Evolutionary conservation across 2,888 invertebrate species (phyloP).

Genomic region (Xanthostigma xanthostigma): DNA sequence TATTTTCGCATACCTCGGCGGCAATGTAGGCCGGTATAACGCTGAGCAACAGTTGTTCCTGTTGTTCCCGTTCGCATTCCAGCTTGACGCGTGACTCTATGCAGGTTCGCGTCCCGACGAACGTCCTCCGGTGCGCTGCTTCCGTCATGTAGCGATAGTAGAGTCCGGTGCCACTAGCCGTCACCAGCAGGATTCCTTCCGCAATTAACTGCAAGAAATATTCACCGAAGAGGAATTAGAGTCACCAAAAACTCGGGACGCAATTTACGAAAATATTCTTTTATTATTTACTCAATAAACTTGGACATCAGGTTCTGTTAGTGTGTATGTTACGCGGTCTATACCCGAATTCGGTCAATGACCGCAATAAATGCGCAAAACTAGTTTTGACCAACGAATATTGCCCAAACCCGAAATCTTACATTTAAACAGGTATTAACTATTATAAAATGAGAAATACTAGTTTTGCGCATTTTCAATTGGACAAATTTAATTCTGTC

Average conservation of each 20-base stretch:
- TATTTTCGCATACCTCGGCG: constrained; percentile 57
- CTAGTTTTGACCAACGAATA: no score
- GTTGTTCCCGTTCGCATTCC: constrained; percentile 86
- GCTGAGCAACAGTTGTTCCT: constrained; percentile 79
- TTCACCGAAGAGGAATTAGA: neutral
- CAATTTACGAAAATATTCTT: no score
- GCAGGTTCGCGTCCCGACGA: constrained; percentile 77
- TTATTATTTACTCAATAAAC: no score
- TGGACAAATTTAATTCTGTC: no score
- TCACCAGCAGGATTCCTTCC: constrained; percentile 59
- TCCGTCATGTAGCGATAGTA: constrained; percentile 84
- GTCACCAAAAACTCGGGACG: constrained; percentile 5
- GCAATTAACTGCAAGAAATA: constrained; percentile 48
- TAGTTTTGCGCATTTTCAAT: no score
- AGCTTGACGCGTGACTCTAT: constrained; percentile 84
- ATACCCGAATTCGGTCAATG: no score
- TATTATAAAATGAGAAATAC: no score
- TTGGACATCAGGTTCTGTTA: no score
- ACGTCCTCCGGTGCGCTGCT: constrained; percentile 72
- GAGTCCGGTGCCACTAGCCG: constrained; percentile 68
- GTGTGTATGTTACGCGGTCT: no score
- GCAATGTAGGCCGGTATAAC: constrained; percentile 93
- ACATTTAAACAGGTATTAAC: no score
- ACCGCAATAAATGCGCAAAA: no score
- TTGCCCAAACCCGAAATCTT: no score